These are phyloP conservation scores for Nestor notabilis DNA, from an alignment of 2,113 vertebrate species.

Conservation along the genomic window DNA sequence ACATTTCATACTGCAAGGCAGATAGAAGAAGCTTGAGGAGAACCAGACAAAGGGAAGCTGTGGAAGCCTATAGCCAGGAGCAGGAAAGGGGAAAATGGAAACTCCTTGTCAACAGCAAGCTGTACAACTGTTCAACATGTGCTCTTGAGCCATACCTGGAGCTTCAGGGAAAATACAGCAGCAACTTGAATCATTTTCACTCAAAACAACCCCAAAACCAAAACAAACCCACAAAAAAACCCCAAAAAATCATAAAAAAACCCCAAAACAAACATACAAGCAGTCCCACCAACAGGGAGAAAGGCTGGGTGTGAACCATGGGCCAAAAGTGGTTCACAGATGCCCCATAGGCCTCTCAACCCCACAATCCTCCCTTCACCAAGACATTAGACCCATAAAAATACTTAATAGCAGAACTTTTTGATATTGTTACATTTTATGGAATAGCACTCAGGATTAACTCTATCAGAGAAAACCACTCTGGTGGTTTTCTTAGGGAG, in stretches of 20 bases:
- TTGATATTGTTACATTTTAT: background rate
- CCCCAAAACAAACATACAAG: background rate
- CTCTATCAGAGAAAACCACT: background rate
- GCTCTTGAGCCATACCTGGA: background rate
- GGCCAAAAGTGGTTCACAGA: background rate
- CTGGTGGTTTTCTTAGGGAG: no score
- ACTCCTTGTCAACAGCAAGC: background rate
- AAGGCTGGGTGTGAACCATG: background rate
- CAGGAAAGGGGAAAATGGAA: background rate
- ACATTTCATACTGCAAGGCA: background rate
- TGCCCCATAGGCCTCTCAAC: background rate
- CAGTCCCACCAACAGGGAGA: background rate
- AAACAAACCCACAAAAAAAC: background rate
- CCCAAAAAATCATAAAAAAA: background rate
- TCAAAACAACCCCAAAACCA: background rate
- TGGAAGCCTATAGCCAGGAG: fast-evolving
- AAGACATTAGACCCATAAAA: background rate
- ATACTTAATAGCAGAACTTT: background rate
- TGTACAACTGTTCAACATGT: background rate
- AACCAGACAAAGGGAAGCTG: fast-evolving
- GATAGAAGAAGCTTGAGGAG: background rate
- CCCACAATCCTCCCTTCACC: background rate
- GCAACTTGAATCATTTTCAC: background rate
- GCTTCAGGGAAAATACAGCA: background rate
- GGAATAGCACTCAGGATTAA: background rate